Evolutionary conservation across 2,888 invertebrate species (phyloP).

Genomic region (Lutraria lutraria): DNA sequence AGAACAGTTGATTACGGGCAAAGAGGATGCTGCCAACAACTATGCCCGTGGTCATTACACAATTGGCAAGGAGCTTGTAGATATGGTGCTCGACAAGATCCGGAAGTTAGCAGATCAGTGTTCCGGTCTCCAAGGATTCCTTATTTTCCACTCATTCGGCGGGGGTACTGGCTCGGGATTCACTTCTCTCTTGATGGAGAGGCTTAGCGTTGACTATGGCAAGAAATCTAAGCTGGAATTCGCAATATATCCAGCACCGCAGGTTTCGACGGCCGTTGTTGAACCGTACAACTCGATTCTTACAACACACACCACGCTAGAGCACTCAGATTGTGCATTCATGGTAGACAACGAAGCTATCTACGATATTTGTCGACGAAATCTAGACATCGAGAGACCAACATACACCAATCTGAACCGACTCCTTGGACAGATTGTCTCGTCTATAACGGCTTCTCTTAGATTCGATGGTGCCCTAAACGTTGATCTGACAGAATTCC

Average conservation of each 20-base stretch:
- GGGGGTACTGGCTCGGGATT: constrained; percentile 94
- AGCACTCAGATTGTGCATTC: constrained; percentile 84
- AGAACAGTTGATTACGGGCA: constrained; percentile 98
- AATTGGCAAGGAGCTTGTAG: constrained; percentile 93
- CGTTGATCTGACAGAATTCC: constrained; percentile 88
- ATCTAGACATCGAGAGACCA: constrained; percentile 94
- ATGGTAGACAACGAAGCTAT: constrained; percentile 95
- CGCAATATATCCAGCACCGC: constrained; percentile 84
- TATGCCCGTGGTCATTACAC: constrained; percentile 99
- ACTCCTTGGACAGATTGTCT: constrained; percentile 93
- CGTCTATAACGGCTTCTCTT: constrained; percentile 86
- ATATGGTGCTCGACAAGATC: constrained; percentile 91
- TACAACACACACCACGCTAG: constrained; percentile 84
- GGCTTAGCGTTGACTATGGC: constrained; percentile 92
- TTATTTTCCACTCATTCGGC: constrained; percentile 85
- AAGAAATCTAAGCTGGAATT: constrained; percentile 85
- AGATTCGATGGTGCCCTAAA: constrained; percentile 75
- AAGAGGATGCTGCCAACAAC: constrained; percentile 99
- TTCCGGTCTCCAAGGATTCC: constrained; percentile 85
- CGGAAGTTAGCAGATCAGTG: constrained; percentile 88
- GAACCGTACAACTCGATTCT: constrained; percentile 84
- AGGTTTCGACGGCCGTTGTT: constrained; percentile 83
- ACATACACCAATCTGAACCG: constrained; percentile 89
- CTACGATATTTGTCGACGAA: constrained; percentile 82
- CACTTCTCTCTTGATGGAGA: constrained; percentile 95